Percentiles rank a stretch among this genome's conserved stretches.
phyloP scores from a whole-genome alignment of 2,797 vertebrate species.

The Premnoplex brunnescens region DNA sequence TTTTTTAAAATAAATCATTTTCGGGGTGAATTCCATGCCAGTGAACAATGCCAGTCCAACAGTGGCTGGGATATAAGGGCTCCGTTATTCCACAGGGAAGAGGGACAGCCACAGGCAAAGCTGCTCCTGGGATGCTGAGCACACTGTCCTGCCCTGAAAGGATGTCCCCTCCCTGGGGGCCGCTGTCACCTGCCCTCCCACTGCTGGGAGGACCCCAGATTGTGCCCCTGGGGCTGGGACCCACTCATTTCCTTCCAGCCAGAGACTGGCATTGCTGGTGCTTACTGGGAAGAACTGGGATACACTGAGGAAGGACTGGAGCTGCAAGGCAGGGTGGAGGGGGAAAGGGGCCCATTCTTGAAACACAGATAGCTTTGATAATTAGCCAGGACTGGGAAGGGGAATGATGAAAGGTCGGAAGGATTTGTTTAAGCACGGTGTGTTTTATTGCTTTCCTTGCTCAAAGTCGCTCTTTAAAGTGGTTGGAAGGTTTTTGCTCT shows the following conservation, averaged over 20 bases:
- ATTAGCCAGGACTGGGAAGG: constrained; percentile 59
- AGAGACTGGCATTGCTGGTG: not conserved
- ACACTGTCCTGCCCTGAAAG: not conserved
- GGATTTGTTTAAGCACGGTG: constrained; percentile 62
- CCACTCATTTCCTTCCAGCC: not conserved
- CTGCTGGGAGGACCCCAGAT: not conserved
- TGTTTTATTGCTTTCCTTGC: constrained; percentile 56
- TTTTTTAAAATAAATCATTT: constrained; percentile 34
- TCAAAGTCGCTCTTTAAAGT: constrained; percentile 60
- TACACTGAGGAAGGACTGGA: not conserved
- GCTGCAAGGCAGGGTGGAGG: not conserved
- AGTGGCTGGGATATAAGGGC: not conserved
- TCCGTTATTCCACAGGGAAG: not conserved
- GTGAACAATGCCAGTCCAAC: not conserved
- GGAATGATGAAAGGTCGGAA: constrained; percentile 66
- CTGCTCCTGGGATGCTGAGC: not conserved
- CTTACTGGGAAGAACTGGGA: not conserved
- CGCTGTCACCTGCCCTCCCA: not conserved
- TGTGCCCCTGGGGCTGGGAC: not conserved
- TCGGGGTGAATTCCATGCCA: not conserved
- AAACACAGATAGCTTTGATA: constrained; percentile 60
- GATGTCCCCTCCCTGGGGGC: not conserved
- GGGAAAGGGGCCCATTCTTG: not conserved
- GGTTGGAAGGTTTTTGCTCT: constrained; percentile 56
- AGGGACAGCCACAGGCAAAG: not conserved